Evolutionary conservation across 2,797 vertebrate species (phyloP), one percentile per base, ranked within the genome.

Genomic region (Odontamblyopus rebecca): DNA sequence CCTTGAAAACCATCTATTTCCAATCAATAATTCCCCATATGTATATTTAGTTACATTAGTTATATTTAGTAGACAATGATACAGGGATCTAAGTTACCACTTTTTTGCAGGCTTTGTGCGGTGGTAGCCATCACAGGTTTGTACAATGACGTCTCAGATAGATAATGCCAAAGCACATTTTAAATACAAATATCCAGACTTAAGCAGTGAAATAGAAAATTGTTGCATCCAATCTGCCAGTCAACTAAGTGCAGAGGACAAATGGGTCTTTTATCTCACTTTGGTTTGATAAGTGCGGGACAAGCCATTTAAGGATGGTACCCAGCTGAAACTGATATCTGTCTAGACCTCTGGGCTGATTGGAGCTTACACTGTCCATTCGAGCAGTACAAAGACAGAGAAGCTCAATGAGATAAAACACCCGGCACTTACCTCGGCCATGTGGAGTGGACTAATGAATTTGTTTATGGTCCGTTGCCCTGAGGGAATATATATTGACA

Each of bases 361-460:
- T 83, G 67, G 63, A 84, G 76, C 48, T 68, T 71, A 53, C 44
- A 8, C 77, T 69, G 68, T 67, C 66, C 73, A 74, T 50, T 72
- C 70, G 71, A 81, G 76, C 59, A 16, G 30, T 41, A 57, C 71
- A 26, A 77, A 32, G 67, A 76, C 12, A 18, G 59, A 30, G 59
- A 76, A 66, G 38, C 73, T 82, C 75, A 82, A 62, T 78, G 68
- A 75, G 64, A 73, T 53, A 77, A 78, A 81, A 48, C 11, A 50
- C 53, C 71, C 66, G 72, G 73, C 62, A 71, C 64, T 82, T 84
- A 82, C 68, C 19, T 48, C 67, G 72, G 69, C 71, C 83, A 75
- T 30, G 7, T 50, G 76, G 64, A 71, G 68, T 75, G 61, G 76
- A 78, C 75, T 86, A 85, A 89, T 88, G 73, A 86, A 89, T 89